Evolutionary conservation across 2,888 invertebrate species (phyloP).

Genomic region (Nysson spinosus): DNA sequence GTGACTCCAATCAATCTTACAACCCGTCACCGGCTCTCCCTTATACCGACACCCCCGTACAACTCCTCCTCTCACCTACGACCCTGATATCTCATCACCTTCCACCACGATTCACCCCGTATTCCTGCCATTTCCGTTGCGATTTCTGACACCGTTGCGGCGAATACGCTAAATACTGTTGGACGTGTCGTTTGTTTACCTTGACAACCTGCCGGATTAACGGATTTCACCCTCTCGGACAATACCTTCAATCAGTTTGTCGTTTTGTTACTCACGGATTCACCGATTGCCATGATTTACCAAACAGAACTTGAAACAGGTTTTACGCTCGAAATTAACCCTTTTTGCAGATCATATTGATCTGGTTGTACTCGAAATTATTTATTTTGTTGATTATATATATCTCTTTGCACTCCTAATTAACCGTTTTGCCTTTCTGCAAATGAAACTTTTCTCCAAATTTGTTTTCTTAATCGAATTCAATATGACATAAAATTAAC

Average conservation of each 20-base stretch:
- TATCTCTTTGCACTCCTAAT: no score
- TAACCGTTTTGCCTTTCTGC: no score
- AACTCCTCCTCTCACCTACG: slow-evolving; percentile 45
- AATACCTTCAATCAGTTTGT: not conserved
- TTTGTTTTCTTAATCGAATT: no score
- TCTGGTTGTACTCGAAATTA: no score
- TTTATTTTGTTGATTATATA: no score
- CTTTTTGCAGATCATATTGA: no score
- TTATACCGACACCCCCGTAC: slow-evolving; percentile 48
- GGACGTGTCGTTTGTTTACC: slow-evolving; percentile 46
- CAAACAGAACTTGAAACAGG: no score
- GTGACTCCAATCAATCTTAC: slow-evolving; percentile 77
- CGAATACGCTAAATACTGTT: slow-evolving; percentile 43
- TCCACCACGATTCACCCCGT: slow-evolving; percentile 25
- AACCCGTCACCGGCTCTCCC: slow-evolving; percentile 70
- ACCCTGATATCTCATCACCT: slow-evolving; percentile 49
- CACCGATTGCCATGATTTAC: no score
- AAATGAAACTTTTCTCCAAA: no score
- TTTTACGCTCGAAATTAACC: no score
- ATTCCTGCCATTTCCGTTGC: slow-evolving; percentile 38
- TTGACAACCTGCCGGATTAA: slow-evolving; percentile 25
- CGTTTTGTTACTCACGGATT: not conserved
- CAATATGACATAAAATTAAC: no score
- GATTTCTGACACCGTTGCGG: slow-evolving; percentile 34
- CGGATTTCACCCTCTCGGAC: slow-evolving; percentile 16